These are phyloP conservation scores for Myathropa florea DNA, from an alignment of 2,888 invertebrate genomes.

Conservation along the genomic window DNA sequence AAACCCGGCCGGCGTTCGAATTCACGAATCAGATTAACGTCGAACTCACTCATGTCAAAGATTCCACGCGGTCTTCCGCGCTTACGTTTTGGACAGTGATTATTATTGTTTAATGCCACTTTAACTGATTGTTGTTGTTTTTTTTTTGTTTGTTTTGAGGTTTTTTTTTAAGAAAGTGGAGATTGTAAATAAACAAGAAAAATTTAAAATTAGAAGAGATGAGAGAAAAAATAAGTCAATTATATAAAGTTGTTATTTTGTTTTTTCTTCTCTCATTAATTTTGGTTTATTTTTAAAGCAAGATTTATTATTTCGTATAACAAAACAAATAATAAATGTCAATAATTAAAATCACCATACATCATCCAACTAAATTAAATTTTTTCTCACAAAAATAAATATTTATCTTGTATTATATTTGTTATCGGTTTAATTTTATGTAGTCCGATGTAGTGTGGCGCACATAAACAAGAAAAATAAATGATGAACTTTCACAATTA, in stretches of 20 bases:
- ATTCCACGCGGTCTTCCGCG: conserved; percentile 77
- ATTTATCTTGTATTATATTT: conserved; percentile 36
- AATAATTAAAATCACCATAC: conserved; percentile 1
- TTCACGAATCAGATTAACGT: conserved; percentile 78
- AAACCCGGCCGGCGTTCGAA: conserved; percentile 79
- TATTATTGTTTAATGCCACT: conserved; percentile 72
- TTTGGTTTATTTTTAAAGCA: too few species aligned
- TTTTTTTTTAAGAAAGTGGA: background rate
- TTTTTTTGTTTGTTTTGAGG: background rate
- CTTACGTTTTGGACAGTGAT: conserved; percentile 26
- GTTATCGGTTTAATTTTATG: background rate
- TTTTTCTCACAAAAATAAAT: background rate
- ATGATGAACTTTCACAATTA: conserved; percentile 58
- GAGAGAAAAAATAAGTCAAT: background rate
- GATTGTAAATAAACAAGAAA: background rate
- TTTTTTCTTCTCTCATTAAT: background rate
- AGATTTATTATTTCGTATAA: too few species aligned
- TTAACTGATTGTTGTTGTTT: conserved; percentile 44
- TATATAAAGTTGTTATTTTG: background rate
- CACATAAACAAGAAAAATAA: conserved; percentile 5
- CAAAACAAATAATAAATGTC: conserved; percentile 8
- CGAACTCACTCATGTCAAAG: conserved; percentile 79
- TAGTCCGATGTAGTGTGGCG: background rate
- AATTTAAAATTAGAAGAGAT: background rate
- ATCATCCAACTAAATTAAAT: background rate